These are phyloP conservation scores for Siphlonurus alternatus DNA, from an alignment of 2,888 invertebrate species.

Conservation along the genomic window DNA sequence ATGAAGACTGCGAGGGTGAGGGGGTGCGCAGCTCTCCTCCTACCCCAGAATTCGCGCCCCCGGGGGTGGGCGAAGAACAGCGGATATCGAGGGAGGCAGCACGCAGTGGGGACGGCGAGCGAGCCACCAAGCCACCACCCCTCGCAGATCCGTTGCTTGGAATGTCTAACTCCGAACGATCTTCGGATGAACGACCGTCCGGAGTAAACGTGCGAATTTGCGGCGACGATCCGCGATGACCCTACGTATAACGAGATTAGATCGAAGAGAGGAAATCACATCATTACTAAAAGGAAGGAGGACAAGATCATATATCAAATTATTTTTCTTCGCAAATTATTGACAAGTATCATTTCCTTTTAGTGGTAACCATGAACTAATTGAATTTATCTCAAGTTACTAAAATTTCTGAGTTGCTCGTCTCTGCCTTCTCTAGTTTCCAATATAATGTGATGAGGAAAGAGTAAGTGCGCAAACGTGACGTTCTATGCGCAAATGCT, in stretches of 20 bases:
- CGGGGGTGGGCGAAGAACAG: conserved; percentile 8
- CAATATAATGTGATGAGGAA: no score
- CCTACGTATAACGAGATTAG: neutral
- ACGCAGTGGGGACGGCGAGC: conserved; percentile 63
- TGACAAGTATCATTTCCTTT: no score
- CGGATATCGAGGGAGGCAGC: conserved; percentile 49
- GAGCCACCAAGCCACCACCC: conserved; percentile 12
- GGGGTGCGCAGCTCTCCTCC: conserved; percentile 31
- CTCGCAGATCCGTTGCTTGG: conserved; percentile 21
- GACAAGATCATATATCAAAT: no score
- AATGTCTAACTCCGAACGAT: conserved; percentile 13
- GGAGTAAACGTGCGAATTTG: conserved; percentile 71
- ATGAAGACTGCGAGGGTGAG: conserved; percentile 52
- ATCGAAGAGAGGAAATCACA: neutral
- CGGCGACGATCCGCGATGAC: conserved; percentile 63
- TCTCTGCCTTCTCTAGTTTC: no score
- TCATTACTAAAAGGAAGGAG: neutral
- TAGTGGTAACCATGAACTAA: no score
- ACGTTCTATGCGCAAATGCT: no score
- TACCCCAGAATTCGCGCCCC: neutral
- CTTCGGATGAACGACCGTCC: conserved; percentile 42
- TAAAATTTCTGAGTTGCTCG: no score
- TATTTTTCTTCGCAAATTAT: no score
- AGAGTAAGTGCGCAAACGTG: no score
- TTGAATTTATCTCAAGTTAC: no score